These are phyloP conservation scores for Spinus olivaceus DNA, from an alignment of 2,797 vertebrate species.

Conservation along the genomic window DNA sequence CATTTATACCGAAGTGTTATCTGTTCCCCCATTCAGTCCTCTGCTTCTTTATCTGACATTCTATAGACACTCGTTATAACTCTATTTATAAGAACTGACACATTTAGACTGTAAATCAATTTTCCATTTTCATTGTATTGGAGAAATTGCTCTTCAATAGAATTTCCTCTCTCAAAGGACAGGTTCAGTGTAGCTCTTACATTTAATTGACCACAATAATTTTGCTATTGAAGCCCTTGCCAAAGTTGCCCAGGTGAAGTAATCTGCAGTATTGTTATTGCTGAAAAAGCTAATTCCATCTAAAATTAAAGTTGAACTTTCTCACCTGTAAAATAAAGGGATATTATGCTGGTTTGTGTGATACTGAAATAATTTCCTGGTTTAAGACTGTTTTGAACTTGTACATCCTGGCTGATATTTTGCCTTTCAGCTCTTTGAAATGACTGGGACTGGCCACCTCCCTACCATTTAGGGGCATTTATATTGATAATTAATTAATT, in stretches of 20 bases:
- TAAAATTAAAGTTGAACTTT: slow-evolving; percentile 13
- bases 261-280: neutral
- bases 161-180: neutral
- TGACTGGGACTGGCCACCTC: neutral
- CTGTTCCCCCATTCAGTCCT: neutral
- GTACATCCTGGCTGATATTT: neutral
- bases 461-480: neutral
- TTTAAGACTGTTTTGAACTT: neutral
- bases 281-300: neutral
- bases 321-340: neutral
- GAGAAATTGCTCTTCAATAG: slow-evolving; percentile 23
- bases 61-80: neutral
- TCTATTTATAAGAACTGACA: slow-evolving; percentile 29
- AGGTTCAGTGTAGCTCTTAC: neutral
- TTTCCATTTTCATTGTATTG: slow-evolving; percentile 51
- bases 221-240: neutral
- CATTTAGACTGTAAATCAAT: slow-evolving; percentile 44
- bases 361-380: neutral
- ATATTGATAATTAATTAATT: neutral
- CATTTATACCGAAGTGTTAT: slow-evolving; percentile 7
- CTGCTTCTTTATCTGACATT: slow-evolving; percentile 19
- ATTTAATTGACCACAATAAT: neutral
- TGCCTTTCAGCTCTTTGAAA: neutral
- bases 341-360: neutral
- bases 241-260: neutral